Evolutionary conservation across 92 coral and sea anemone genomes (phyloP).

Genomic region (Zoanthus sansibaricus): DNA sequence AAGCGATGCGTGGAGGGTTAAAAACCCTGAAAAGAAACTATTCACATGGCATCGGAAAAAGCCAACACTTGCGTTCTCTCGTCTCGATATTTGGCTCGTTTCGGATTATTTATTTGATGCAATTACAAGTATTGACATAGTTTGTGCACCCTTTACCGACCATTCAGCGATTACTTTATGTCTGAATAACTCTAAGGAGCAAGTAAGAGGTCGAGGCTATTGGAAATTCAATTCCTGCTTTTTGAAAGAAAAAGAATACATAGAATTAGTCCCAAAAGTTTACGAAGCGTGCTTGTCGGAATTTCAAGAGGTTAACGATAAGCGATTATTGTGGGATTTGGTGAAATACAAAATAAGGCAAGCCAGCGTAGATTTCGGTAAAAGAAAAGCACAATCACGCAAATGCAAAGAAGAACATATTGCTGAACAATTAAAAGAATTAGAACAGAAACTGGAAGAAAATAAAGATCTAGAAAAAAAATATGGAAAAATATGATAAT

Average conservation of each 20-base stretch:
- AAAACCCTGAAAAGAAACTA: constrained; percentile 5
- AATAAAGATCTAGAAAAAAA: constrained; percentile 12
- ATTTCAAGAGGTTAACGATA: constrained; percentile 2
- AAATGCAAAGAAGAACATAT: not conserved
- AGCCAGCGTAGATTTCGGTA: constrained; percentile 3
- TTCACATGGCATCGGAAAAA: constrained; percentile 18
- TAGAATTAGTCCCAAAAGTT: constrained; percentile 5
- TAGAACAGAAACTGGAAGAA: constrained; percentile 13
- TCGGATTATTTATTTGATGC: constrained; percentile 5
- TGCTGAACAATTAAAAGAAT: not conserved
- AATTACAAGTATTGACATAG: constrained; percentile 15
- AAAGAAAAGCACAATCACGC: not conserved
- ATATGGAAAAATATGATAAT: constrained; percentile 2
- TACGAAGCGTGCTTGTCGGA: constrained; percentile 9
- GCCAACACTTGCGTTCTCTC: constrained; percentile 11
- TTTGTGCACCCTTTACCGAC: constrained; percentile 6
- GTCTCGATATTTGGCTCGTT: not conserved
- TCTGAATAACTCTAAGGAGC: not conserved
- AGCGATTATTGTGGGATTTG: constrained; percentile 4
- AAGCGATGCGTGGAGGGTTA: not conserved
- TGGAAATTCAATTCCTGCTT: constrained; percentile 17
- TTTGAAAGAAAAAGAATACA: not conserved
- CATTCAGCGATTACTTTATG: constrained; percentile 24
- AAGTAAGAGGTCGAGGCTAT: constrained; percentile 12
- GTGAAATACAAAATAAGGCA: constrained; percentile 13